Base-by-base conservation (phyloP, 2,797 vertebrate genomes). In the Mareca strepera region DNA sequence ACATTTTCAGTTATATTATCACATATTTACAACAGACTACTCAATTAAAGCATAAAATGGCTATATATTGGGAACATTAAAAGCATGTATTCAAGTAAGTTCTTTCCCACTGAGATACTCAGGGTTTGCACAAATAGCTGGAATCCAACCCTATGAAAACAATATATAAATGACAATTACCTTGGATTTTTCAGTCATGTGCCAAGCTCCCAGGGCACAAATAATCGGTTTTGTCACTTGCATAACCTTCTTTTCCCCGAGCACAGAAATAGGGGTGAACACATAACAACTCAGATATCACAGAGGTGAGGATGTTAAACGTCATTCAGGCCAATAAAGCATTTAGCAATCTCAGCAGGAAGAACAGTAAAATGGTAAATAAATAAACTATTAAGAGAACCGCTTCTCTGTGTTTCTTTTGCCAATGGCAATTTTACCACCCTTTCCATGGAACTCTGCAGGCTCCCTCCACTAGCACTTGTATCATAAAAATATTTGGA, bases 331-430 rank as follows among this genome's bases (percentile, higher is more conserved):
- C 68, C 91, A 87, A 77, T 64, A 75, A 85, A 92, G 73, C 84
- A 89, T 80, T 93, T 90, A 80, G 67, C 73, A 81, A 29, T 44
- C 94, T 1, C 91, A 94, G 90, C 88, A 91, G 83, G 75, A 92
- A 79, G 68, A 94, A 93, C 53, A 82, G 18, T 66, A 91, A 93
- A 92, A 91, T 23, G 41, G 75, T 80, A 68, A 92, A 84, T 44
- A 79, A 94, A 87, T 87, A 89, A 92, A 93, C 88, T 93, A 87
- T 58, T 82, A 85, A 77, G 88, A 87, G 44, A 83, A 91, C 33
- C 1, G 23, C 70, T 92, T 88, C 18, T 59, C 43, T 6, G 7
- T 43, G 37, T 85, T 95, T 91, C 58, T 91, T 87, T 82, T 64
- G 75, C 84, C 58, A 83, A 5, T 63, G 39, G 55, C 52, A 88